phyloP scores from a whole-genome alignment of 2,888 invertebrate species.

The Dynastes tityus region DNA sequence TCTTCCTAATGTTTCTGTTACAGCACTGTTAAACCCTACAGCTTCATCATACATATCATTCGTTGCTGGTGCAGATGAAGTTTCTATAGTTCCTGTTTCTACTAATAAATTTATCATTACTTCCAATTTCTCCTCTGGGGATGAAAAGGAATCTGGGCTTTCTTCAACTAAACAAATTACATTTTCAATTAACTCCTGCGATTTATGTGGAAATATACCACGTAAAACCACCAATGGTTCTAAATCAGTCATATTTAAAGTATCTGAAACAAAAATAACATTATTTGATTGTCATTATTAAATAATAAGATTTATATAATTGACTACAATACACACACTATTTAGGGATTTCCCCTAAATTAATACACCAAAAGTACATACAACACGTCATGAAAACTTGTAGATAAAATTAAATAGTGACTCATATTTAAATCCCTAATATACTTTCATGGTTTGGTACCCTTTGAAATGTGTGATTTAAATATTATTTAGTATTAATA shows the following conservation, averaged over 20 bases:
- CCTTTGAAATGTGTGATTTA: too few relatives aligned
- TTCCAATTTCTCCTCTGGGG: conserved; percentile 57
- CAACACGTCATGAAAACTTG: too few relatives aligned
- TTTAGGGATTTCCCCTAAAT: neutral
- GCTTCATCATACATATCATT: conserved; percentile 53
- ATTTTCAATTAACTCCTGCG: conserved; percentile 54
- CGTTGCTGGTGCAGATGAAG: neutral
- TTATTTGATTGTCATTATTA: neutral
- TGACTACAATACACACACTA: too few relatives aligned
- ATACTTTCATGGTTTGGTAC: too few relatives aligned
- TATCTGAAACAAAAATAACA: neutral
- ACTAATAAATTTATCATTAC: conserved; percentile 59
- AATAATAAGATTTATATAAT: too few relatives aligned
- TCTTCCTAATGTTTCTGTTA: conserved; percentile 54
- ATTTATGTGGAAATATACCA: conserved; percentile 60
- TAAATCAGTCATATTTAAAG: neutral
- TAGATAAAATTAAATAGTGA: too few relatives aligned
- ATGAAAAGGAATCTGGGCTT: conserved; percentile 50
- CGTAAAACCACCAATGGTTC: conserved; percentile 6
- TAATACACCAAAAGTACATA: neutral
- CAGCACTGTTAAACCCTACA: conserved; percentile 43
- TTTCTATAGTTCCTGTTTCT: conserved; percentile 46
- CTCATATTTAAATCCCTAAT: too few relatives aligned
- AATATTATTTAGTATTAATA: too few relatives aligned
- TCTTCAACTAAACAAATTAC: conserved; percentile 58